Conservation (phyloP, 2,113 vertebrate genomes). For the Ceyx melanurus region DNA sequence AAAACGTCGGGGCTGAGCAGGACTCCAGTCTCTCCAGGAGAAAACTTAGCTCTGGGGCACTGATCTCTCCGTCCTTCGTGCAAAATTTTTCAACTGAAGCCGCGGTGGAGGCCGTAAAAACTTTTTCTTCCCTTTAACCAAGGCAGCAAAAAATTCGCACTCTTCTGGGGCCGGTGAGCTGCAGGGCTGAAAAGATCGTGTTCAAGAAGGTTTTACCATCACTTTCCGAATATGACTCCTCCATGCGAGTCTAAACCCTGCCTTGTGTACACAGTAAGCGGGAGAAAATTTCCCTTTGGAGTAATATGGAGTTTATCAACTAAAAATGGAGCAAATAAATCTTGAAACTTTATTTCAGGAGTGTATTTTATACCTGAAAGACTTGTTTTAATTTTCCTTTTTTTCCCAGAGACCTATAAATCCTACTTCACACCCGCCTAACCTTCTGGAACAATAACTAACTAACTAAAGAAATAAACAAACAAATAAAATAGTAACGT, state of each 20-base stretch:
- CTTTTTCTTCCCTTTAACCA: slow-evolving; percentile 1
- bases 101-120: not conserved
- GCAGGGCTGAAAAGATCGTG: not conserved
- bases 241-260: not conserved
- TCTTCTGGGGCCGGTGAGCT: not conserved
- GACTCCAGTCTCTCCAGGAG: not conserved
- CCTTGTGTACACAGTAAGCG: not conserved
- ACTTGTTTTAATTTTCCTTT: slow-evolving; percentile 22
- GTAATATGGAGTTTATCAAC: slow-evolving; percentile 31
- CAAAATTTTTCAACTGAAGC: slow-evolving; percentile 1
- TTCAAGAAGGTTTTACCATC: not conserved
- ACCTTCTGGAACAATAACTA: not conserved
- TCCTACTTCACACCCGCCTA: not conserved
- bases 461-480: not conserved
- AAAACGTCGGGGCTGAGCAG: not conserved
- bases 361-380: slow-evolving; percentile 17
- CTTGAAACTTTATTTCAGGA: not conserved
- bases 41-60: slow-evolving; percentile 42
- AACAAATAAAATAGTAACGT: no score
- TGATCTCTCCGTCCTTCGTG: not conserved
- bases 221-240: not conserved
- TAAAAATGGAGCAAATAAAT: slow-evolving; percentile 43
- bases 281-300: slow-evolving; percentile 13
- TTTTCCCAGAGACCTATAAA: slow-evolving; percentile 39
- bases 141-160: not conserved